Evolutionary conservation across 2,888 invertebrate species (phyloP).

Genomic region (Stenurella melanura): DNA sequence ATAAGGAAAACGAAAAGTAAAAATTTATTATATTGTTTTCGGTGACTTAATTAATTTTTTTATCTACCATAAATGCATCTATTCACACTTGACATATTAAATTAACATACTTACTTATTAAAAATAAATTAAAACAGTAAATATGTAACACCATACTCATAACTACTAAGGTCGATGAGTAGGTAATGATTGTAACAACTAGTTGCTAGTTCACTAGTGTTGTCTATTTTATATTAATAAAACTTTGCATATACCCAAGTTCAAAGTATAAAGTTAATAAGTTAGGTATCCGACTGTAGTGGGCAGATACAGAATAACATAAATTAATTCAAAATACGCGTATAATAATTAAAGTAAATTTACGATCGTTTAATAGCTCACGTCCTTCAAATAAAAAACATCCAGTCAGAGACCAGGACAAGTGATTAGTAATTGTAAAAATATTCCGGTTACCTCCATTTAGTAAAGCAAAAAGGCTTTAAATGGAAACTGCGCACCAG

Average conservation of each 20-base stretch:
- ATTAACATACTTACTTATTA: not conserved
- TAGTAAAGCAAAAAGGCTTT: not conserved
- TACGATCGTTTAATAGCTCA: not conserved
- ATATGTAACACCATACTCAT: not conserved
- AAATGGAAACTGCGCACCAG: not conserved
- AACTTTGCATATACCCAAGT: not conserved
- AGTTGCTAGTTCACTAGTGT: not conserved
- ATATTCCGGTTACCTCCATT: not conserved
- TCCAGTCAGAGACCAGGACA: not conserved
- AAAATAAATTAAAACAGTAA: not conserved
- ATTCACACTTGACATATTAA: too few species aligned
- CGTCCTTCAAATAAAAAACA: not conserved
- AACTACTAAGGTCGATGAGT: not conserved
- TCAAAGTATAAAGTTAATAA: conserved; percentile 1
- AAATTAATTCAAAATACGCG: conserved; percentile 3
- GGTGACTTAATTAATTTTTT: not conserved
- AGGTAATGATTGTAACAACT: not conserved
- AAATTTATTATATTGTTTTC: not conserved
- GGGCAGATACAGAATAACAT: not conserved
- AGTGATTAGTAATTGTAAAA: not conserved
- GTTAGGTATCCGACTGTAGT: not conserved
- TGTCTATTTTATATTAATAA: not conserved
- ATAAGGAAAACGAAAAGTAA: not conserved
- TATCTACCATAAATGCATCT: not conserved
- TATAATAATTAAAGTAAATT: not conserved